phyloP scores from a whole-genome alignment of 2,797 vertebrate species.

The Mycteria americana region DNA sequence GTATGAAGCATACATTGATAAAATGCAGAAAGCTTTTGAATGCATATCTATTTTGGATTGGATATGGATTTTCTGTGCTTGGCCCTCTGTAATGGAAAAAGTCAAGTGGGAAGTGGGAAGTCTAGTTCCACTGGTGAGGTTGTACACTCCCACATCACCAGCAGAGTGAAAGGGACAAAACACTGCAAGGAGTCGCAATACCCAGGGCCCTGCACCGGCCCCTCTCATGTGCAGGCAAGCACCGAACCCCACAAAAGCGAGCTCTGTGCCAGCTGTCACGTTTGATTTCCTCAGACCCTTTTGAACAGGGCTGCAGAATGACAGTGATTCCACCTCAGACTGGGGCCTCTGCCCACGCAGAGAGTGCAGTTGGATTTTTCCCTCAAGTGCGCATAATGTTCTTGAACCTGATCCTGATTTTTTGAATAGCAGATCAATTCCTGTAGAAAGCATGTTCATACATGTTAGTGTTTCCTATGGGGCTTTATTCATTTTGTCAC shows the following conservation, averaged over 20 bases:
- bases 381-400: background rate
- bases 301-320: background rate
- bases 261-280: background rate
- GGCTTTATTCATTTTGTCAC: background rate
- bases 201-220: background rate
- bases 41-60: background rate
- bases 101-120: background rate
- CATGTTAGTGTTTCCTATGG: background rate
- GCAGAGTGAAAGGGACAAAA: background rate
- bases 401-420: background rate
- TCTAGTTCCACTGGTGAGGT: background rate
- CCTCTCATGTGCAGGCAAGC: background rate
- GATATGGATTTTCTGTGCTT: background rate
- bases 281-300: background rate
- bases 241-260: fast-evolving
- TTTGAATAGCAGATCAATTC: background rate
- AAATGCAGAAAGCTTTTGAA: background rate
- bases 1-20: background rate
- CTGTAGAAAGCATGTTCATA: background rate
- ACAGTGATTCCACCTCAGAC: background rate
- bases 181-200: fast-evolving
- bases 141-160: fast-evolving
- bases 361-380: background rate
- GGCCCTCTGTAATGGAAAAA: background rate
- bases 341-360: background rate